Evolutionary conservation across 2,113 vertebrate genomes (phyloP), one percentile per base, ranked within the genome.

Genomic region (Macquaria australasica): DNA sequence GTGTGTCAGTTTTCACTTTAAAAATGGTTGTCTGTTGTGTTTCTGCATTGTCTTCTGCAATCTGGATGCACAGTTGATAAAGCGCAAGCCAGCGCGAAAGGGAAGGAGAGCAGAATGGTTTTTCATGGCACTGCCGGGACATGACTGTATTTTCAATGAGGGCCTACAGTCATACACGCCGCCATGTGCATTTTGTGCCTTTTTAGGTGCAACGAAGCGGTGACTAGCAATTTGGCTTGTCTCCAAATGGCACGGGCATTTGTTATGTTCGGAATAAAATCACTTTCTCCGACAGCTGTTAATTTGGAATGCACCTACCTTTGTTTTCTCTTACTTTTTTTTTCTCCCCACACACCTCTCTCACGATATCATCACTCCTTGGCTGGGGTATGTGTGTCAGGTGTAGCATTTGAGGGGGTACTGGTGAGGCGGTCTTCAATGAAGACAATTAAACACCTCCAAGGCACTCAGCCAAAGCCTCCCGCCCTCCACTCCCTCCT

Each of bases 381-480:
- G 68, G 73, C 83, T 25, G 6, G 16, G n/a, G n/a, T 77, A n/a
- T 56, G 43, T 53, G 67, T 80, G 74, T 90, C 77, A 89, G 78
- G 82, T 87, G 83, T 71, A 45, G 53, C 7, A 2, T 68, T 72
- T 78, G 20, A 14, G 28, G 25, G 43, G 39, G 51, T 18, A 81
- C 77, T 79, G 85, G 83, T 84, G 81, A 84, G 91, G 71, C 34
- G 15, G 87, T 78, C 72, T 82, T 91, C 74, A 82, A 81, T 81
- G 66, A 89, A 93, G 87, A 94, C 93, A 94, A 92, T 94, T 93
- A 94, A 95, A 92, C 93, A 91, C 84, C 92, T 94, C 82, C 66
- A 14, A 90, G 93, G 92, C 88, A 73, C 56, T 66, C 28, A 85
- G 88, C 84, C 93, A 89, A 82, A 79, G 16, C 53, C 78, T 81